Base-by-base conservation (phyloP, 2,888 invertebrate species). In the Hymenopus coronatus region DNA sequence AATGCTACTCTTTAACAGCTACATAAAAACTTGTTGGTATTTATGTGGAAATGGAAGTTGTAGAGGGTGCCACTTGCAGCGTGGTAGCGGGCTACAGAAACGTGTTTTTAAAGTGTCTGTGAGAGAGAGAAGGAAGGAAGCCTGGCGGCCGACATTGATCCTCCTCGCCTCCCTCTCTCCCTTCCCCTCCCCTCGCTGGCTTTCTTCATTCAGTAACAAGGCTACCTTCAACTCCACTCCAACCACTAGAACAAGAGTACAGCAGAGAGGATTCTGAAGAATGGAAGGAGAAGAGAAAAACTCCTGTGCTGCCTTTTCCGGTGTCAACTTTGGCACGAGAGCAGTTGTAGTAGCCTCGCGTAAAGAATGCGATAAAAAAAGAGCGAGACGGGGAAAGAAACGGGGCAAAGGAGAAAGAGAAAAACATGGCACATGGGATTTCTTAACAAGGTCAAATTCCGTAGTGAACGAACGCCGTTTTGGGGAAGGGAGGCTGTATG, bases 191-290 rank as follows among this genome's bases (percentile, higher is more conserved):
- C 28, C 40, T 84, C 40, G 84, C 40, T 70, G 14, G 84, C 40
- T 84, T 86, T 86, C 89, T 89, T 88, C 89, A 89, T 89, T 89
- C 89, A 89, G 84, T 70, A 84, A 88, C 88, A 87, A 88, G 88
- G 83, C 86, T 88, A 87, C 88, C 40, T 27, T 28, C 85, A 87
- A 87, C 87, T 87, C 81, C 87, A 87, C 87, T 70, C 54, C 54
- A 70, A 70, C 54, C 54, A 70, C 85, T 85, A 70, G 85, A 85
- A 70, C 54, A 85, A 40, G 86, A 86, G 30, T 30, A 87, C 70
- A 87, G 30, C 28, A 85, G 82, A 82, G 33, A 30, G 82, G 87
- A n/a, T 28, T 33, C 27, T 33, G 27, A 88, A 82, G 81, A 85
- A 84, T 27, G 81, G 25, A 81, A 81, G 9, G 33, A 82, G 28